A percentile compares a stretch with the other conserved stretches of the same genome.
Conservation (phyloP, 2,797 vertebrate species). For the Sebastiscus tertius region DNA sequence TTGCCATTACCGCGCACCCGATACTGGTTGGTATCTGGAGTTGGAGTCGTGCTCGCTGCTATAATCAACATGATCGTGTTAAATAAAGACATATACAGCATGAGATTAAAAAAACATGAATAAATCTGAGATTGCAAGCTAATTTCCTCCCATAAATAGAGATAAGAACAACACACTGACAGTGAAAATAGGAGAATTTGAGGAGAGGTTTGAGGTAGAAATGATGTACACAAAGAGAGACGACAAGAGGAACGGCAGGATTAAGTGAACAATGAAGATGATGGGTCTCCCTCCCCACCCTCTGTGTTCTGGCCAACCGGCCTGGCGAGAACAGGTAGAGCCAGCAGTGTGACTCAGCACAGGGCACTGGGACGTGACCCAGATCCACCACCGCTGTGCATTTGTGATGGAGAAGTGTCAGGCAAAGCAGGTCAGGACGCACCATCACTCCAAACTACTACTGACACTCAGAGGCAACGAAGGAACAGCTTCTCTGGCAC, state of each 20-base stretch:
- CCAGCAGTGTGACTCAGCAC: conserved; percentile 58
- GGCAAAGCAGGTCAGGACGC: conserved; percentile 39
- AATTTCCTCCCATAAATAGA: neutral
- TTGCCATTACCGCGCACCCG: no score
- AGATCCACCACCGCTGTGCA: conserved; percentile 28
- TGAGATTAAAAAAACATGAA: neutral
- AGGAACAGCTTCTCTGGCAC: conserved; percentile 53
- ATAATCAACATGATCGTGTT: neutral
- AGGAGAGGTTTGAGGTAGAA: neutral
- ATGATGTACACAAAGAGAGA: neutral
- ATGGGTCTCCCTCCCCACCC: neutral
- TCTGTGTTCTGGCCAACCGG: conserved; percentile 21
- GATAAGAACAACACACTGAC: neutral
- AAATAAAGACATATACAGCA: neutral
- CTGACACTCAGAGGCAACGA: conserved; percentile 48
- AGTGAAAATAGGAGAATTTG: neutral
- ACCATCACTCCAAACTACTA: conserved; percentile 48
- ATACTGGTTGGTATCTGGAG: no score
- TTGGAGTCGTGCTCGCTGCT: no score
- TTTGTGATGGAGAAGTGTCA: conserved; percentile 60
- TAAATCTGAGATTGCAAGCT: neutral
- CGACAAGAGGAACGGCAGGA: neutral
- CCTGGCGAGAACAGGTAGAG: conserved; percentile 32
- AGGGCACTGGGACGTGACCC: conserved; percentile 42
- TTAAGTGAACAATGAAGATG: conserved; percentile 23